Evolutionary conservation across 2,888 invertebrate genomes (phyloP).

Genomic region (Pseudococcus jackbeardsleyi): DNA sequence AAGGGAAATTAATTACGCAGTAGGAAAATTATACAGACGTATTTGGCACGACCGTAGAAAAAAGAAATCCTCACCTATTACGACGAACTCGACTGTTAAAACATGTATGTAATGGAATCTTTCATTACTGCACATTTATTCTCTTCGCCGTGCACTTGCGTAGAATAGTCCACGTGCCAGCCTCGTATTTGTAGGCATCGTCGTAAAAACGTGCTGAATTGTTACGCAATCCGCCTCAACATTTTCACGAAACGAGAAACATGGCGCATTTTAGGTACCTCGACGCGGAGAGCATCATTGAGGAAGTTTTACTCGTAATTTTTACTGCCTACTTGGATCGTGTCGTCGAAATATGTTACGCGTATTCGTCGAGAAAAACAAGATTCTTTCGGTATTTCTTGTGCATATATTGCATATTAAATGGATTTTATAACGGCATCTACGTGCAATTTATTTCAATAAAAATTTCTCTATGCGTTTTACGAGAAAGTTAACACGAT

Average conservation of each 20-base stretch:
- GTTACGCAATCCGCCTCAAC: slow-evolving; percentile 11
- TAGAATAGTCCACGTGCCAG: not conserved
- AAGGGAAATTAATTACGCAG: too few relatives aligned
- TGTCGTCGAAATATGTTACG: not conserved
- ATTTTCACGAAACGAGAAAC: not conserved
- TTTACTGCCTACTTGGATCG: not conserved
- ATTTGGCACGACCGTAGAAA: too few relatives aligned
- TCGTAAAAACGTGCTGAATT: not conserved
- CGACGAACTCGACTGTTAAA: not conserved
- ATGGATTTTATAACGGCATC: not conserved
- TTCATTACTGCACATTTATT: not conserved
- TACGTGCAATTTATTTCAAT: not conserved
- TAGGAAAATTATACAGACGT: too few relatives aligned
- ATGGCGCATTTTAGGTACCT: not conserved
- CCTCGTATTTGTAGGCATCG: not conserved
- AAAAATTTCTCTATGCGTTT: too few relatives aligned
- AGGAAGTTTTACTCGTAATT: slow-evolving; percentile 4
- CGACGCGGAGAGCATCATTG: not conserved
- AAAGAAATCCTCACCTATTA: too few relatives aligned
- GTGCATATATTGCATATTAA: not conserved
- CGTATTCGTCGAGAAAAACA: not conserved
- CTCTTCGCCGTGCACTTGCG: not conserved
- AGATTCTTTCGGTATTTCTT: not conserved
- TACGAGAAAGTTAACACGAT: not conserved
- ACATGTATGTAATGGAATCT: not conserved